These are phyloP conservation scores for Pygoscelis antarcticus DNA, from an alignment of 2,113 vertebrate species.

Conservation along the genomic window DNA sequence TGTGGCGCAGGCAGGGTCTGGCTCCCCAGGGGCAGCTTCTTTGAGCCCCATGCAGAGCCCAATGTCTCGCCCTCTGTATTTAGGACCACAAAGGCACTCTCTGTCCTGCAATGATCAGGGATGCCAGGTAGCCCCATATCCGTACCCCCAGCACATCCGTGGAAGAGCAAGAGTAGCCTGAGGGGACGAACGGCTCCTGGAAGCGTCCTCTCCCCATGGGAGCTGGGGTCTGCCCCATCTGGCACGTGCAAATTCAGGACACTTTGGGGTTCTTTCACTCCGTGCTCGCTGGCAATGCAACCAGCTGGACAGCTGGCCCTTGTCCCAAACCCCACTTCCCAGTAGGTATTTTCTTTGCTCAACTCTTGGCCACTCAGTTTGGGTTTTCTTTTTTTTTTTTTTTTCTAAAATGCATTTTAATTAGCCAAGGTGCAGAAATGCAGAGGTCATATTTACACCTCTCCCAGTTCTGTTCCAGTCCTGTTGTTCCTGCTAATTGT, in stretches of 20 bases:
- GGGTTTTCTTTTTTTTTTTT: neutral
- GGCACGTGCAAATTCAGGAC: rapidly evolving
- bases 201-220: rapidly evolving
- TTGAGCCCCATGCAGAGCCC: neutral
- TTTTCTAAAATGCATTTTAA: neutral
- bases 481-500: neutral
- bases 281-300: rapidly evolving
- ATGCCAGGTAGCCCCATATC: neutral
- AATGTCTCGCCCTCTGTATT: rapidly evolving
- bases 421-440: rapidly evolving
- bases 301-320: neutral
- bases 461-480: neutral
- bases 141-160: rapidly evolving
- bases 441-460: neutral
- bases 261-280: rapidly evolving
- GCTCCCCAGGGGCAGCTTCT: neutral
- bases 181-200: rapidly evolving
- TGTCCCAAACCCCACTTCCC: rapidly evolving
- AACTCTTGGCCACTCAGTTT: neutral
- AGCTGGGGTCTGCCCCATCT: neutral
- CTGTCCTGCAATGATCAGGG: neutral
- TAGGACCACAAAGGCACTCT: rapidly evolving
- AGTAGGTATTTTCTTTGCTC: neutral
- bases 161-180: neutral
- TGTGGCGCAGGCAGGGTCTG: neutral